Evolutionary conservation across 2,888 invertebrate genomes (phyloP).

Genomic region (Netelia virgata): DNA sequence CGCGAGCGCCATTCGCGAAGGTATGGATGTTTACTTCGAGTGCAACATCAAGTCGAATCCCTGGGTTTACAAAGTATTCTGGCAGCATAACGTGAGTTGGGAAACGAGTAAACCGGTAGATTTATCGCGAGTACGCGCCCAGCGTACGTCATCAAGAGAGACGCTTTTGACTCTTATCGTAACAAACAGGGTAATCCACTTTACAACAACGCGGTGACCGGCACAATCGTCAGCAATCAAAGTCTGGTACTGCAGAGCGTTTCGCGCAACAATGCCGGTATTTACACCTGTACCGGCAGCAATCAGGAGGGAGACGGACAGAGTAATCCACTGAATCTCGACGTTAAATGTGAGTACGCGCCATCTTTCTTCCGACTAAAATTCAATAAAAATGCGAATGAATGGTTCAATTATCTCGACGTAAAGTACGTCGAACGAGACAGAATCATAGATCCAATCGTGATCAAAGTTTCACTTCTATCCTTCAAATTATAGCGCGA

Average conservation of each 20-base stretch:
- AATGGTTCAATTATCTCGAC: no score
- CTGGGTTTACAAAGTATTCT: constrained; percentile 91
- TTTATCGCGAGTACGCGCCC: background rate
- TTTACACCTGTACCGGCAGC: constrained; percentile 95
- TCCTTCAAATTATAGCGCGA: no score
- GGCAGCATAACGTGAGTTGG: constrained; percentile 89
- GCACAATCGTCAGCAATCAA: constrained; percentile 95
- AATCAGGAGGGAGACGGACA: constrained; percentile 95
- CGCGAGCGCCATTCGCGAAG: constrained; percentile 93
- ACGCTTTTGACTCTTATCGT: constrained; percentile 1
- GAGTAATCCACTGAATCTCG: constrained; percentile 93
- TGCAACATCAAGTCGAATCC: constrained; percentile 96
- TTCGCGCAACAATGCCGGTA: constrained; percentile 90
- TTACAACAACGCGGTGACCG: constrained; percentile 92
- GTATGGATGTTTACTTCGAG: constrained; percentile 96
- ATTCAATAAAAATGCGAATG: no score
- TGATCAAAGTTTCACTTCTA: no score
- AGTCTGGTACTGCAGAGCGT: constrained; percentile 95
- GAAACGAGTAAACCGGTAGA: background rate
- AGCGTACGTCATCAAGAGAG: background rate
- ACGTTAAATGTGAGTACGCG: constrained; percentile 92
- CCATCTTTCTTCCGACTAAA: no score
- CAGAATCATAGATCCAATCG: no score
- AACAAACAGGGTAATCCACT: constrained; percentile 89
- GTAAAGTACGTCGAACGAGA: no score